Evolutionary conservation across 2,113 vertebrate species (phyloP), one percentile per base, ranked within the genome.

Genomic region (Sinocyclocheilus grahami): DNA sequence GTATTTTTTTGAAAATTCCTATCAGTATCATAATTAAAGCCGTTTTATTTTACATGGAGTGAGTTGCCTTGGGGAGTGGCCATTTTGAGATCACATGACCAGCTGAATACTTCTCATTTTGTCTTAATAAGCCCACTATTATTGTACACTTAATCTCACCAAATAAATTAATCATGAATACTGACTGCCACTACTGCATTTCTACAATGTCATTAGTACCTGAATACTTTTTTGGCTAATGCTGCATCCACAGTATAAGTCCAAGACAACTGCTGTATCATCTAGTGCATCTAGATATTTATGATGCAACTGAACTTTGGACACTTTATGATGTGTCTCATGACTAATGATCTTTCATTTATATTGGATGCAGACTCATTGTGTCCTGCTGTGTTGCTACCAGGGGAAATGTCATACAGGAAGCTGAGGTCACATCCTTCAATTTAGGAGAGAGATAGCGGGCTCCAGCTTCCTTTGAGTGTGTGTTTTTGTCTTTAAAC

Each of bases 381-480:
- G 22, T 76, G 39, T 81, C 83, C 81, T 10, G 37, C 16, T 46
- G 65, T 63, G 18, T 79, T 33, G 82, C 58, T 83, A 83, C 74
- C 78, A 85, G 72, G 82, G 79, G 79, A 85, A 86, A 80, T 82
- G 39, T 84, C 85, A 20, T 72, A 77, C 90, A 93, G 95, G 94
- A 95, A 94, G 87, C 84, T 91, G 88, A 89, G 86, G 86, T 93
- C 91, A 93, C 89, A 90, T 94, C 94, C 94, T 92, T 83, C 86
- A 88, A 93, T 94, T 93, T 88, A 93, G 85, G 12, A 75, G 89
- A 82, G 90, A 90, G 89, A 91, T 84, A 90, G 62, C 88, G 83
- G 82, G 87, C 81, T 85, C 53, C 83, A 83, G 74, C 48, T 77
- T 77, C 48, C 75, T 18, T 53, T 53, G 48, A 72, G 75, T 53